phyloP scores from a whole-genome alignment of 2,888 invertebrate species.

The Antheraea yamamai region DNA sequence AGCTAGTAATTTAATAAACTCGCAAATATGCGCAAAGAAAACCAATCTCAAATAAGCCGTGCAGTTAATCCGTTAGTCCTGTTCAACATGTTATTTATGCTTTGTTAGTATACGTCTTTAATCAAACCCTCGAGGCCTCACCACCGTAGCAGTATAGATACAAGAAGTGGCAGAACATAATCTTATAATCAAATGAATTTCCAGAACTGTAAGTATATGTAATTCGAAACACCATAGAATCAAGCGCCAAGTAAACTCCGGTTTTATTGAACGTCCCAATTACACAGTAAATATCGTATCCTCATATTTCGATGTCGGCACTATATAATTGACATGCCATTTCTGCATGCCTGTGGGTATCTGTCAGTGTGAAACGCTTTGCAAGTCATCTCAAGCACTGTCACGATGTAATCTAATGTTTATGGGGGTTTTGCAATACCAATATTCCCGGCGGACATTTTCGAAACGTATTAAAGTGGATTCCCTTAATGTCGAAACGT shows the following conservation, averaged over 20 bases:
- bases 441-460: conserved; percentile 22
- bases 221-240: neutral
- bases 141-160: too few species aligned
- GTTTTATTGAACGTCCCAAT: neutral
- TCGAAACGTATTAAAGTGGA: conserved; percentile 3
- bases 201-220: neutral
- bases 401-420: conserved; percentile 45
- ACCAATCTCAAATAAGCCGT: too few species aligned
- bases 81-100: neutral
- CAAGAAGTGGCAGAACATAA: neutral
- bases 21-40: too few species aligned
- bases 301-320: conserved; percentile 16
- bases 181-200: neutral
- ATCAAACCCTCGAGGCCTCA: too few species aligned
- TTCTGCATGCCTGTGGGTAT: conserved; percentile 47
- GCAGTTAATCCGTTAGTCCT: neutral
- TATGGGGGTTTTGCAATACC: conserved; percentile 36
- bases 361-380: conserved; percentile 53
- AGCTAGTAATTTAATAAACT: too few species aligned
- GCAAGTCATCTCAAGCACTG: conserved; percentile 38
- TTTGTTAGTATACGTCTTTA: neutral
- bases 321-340: conserved; percentile 38
- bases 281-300: conserved; percentile 5
- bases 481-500: neutral
- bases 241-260: neutral